Evolutionary conservation across 2,113 vertebrate species (phyloP).

Genomic region (Anarhynchus alexandrinus): DNA sequence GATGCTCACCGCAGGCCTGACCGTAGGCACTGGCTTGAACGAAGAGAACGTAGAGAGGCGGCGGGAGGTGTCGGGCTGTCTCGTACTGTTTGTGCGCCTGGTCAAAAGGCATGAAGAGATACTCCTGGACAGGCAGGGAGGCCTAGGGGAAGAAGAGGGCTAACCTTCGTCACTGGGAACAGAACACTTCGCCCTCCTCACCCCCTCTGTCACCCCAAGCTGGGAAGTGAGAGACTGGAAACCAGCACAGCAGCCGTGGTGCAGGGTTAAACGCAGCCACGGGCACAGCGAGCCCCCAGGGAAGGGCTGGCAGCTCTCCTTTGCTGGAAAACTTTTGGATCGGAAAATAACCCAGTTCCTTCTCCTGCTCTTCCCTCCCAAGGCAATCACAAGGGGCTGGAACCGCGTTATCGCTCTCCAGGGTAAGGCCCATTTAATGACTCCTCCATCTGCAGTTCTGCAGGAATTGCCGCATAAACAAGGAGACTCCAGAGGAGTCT

Average conservation of each 20-base stretch:
- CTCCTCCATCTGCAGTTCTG: not conserved
- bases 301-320: not conserved
- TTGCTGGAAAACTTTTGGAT: not conserved
- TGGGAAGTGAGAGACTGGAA: not conserved
- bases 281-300: rapidly evolving
- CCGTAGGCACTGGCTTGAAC: slow-evolving; percentile 94
- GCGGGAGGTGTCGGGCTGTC: slow-evolving; percentile 89
- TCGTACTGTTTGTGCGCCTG: slow-evolving; percentile 95
- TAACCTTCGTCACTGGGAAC: not conserved
- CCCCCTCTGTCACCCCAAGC: rapidly evolving
- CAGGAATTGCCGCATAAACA: not conserved
- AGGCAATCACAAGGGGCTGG: not conserved
- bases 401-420: not conserved
- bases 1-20: slow-evolving; percentile 90
- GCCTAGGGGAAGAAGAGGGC: slow-evolving; percentile 72
- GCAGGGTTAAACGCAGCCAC: not conserved
- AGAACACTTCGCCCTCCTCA: not conserved
- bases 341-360: slow-evolving; percentile 39
- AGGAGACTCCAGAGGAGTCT: not conserved
- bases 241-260: rapidly evolving
- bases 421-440: not conserved
- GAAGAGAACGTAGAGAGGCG: slow-evolving; percentile 92
- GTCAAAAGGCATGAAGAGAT: slow-evolving; percentile 94
- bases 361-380: not conserved
- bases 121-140: slow-evolving; percentile 94